Conservation (phyloP, 2,888 invertebrate species). For the Thecophora atra region DNA sequence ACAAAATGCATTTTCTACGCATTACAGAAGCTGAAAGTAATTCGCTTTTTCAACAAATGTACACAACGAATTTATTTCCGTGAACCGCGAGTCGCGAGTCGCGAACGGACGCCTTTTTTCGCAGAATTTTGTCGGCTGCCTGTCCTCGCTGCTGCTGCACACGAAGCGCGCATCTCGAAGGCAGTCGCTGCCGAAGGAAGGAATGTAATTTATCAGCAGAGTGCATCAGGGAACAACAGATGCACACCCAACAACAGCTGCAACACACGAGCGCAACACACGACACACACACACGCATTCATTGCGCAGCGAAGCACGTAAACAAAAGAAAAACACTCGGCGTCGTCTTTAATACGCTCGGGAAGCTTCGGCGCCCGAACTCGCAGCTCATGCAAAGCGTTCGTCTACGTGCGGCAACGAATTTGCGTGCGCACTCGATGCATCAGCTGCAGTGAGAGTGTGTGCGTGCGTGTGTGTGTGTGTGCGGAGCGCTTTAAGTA, state of each 20-base stretch:
- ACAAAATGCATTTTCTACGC: background rate
- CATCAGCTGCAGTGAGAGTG: background rate
- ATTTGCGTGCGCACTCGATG: background rate
- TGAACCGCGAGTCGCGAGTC: too few species aligned
- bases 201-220: constrained; percentile 33
- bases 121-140: too few species aligned
- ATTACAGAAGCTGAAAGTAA: background rate
- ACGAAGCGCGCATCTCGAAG: too few species aligned
- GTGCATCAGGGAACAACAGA: constrained; percentile 16
- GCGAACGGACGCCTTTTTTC: too few species aligned
- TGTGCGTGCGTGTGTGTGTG: background rate
- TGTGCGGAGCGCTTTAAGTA: constrained; percentile 26
- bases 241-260: background rate
- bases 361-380: constrained; percentile 22
- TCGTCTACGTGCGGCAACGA: constrained; percentile 8
- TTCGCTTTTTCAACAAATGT: background rate
- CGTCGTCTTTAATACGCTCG: constrained; percentile 26
- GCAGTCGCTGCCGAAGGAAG: too few species aligned
- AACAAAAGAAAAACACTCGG: background rate
- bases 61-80: background rate
- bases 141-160: too few species aligned
- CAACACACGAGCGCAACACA: background rate
- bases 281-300: background rate
- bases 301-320: constrained; percentile 27
- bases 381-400: constrained; percentile 27